phyloP scores from a whole-genome alignment of 2,888 invertebrate genomes.

The Sphaeridia pumilis region DNA sequence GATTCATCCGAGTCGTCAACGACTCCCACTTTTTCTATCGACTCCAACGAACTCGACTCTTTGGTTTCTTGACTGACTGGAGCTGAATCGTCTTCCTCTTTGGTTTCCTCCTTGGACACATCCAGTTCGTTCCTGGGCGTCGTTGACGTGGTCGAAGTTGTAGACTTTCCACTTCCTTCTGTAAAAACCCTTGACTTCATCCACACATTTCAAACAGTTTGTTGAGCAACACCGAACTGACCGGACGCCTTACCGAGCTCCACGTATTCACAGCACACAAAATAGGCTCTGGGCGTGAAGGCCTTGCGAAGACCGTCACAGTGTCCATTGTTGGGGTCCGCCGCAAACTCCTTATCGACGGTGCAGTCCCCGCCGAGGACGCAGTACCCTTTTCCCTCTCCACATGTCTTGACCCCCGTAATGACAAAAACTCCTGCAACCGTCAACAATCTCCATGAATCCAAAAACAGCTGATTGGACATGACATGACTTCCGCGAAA shows the following conservation, averaged over 20 bases:
- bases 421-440: constrained; percentile 41
- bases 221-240: background rate
- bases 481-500: background rate
- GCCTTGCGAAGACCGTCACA: constrained; percentile 41
- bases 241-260: constrained; percentile 6
- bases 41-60: constrained; percentile 12
- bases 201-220: background rate
- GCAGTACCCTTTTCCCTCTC: constrained; percentile 40
- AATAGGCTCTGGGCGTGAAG: constrained; percentile 40
- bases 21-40: constrained; percentile 3
- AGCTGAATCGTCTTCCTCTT: constrained; percentile 34
- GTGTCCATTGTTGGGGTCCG: constrained; percentile 38
- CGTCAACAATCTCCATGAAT: background rate
- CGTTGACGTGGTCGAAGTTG: constrained; percentile 22
- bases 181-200: background rate
- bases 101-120: constrained; percentile 26
- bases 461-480: background rate
- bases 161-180: constrained; percentile 1
- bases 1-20: constrained; percentile 10
- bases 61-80: constrained; percentile 12
- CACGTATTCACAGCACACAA: constrained; percentile 39
- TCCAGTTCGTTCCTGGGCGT: constrained; percentile 22
- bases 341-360: constrained; percentile 40
- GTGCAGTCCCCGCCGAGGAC: constrained; percentile 40
- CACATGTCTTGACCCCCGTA: constrained; percentile 40